Conservation (phyloP, 2,113 vertebrate species). For the Corapipo altera region DNA sequence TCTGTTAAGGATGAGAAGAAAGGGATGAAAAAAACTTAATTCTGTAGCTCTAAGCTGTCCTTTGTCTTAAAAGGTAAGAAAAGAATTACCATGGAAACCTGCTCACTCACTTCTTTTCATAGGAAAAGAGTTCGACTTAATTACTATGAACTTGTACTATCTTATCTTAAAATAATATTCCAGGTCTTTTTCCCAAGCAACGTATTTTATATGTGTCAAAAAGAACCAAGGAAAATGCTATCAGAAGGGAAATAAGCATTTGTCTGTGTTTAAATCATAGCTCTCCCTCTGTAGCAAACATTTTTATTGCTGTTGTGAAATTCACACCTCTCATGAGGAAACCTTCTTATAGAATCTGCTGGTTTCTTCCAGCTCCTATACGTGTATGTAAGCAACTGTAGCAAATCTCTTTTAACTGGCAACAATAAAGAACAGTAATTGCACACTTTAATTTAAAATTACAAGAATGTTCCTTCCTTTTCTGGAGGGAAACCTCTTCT, state of each 20-base stretch:
- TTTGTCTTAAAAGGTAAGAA: constrained; percentile 75
- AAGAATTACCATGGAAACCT: constrained; percentile 72
- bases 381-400: constrained; percentile 15
- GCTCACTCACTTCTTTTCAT: constrained; percentile 42
- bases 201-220: constrained; percentile 49
- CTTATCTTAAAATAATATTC: constrained; percentile 66
- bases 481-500: constrained; percentile 39
- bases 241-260: constrained; percentile 57
- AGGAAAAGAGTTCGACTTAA: constrained; percentile 55
- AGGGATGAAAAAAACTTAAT: constrained; percentile 64
- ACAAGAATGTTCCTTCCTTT: constrained; percentile 22
- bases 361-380: constrained; percentile 32
- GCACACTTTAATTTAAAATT: constrained; percentile 44
- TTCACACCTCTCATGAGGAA: constrained; percentile 69
- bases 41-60: constrained; percentile 61
- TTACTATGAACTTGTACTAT: constrained; percentile 63
- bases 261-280: constrained; percentile 66
- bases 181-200: constrained; percentile 35
- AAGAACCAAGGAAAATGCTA: constrained; percentile 23
- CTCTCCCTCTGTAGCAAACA: constrained; percentile 25
- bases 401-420: constrained; percentile 62
- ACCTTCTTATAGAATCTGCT: constrained; percentile 38
- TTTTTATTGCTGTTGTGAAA: constrained; percentile 67
- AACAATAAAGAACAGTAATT: constrained; percentile 64
- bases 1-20: constrained; percentile 38